These are phyloP conservation scores for Lithophane semibrunnea DNA, from an alignment of 2,888 invertebrate species.

Conservation along the genomic window DNA sequence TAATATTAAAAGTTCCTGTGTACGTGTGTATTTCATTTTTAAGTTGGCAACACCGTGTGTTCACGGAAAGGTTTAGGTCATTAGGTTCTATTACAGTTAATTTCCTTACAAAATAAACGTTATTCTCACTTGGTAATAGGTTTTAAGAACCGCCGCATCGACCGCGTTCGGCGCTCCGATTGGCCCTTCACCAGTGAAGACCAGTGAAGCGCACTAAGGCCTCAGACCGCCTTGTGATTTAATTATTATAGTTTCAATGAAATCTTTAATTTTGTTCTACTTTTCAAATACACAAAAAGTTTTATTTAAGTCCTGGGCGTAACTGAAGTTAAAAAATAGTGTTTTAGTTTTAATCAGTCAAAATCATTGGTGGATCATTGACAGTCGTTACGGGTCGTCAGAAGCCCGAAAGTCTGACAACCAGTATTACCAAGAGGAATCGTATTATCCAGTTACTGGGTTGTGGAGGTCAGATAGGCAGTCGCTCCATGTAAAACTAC, in stretches of 20 bases:
- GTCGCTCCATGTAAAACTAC: too few relatives aligned
- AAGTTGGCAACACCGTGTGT: slow-evolving; percentile 47
- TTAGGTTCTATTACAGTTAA: slow-evolving; percentile 24
- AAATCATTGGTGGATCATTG: slow-evolving; percentile 16
- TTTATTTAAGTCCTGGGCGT: too few relatives aligned
- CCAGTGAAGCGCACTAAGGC: too few relatives aligned
- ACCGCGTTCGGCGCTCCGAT: too few relatives aligned
- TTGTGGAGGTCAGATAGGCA: too few relatives aligned
- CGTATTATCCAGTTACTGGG: too few relatives aligned
- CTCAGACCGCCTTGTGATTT: neutral
- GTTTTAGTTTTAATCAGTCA: slow-evolving; percentile 23
- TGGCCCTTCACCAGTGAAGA: too few relatives aligned
- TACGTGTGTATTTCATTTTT: slow-evolving; percentile 60
- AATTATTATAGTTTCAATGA: neutral
- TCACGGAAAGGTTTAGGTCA: slow-evolving; percentile 34
- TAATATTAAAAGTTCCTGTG: slow-evolving; percentile 58
- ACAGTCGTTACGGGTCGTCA: too few relatives aligned
- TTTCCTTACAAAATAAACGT: slow-evolving; percentile 2
- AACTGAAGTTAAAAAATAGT: slow-evolving; percentile 5
- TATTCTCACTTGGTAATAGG: neutral
- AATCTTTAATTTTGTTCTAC: neutral
- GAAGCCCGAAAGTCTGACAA: too few relatives aligned
- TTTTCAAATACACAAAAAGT: too few relatives aligned
- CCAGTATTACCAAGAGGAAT: too few relatives aligned
- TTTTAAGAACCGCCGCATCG: neutral